Base-by-base conservation (phyloP, 2,113 vertebrate species). In the Prolemur simus region DNA sequence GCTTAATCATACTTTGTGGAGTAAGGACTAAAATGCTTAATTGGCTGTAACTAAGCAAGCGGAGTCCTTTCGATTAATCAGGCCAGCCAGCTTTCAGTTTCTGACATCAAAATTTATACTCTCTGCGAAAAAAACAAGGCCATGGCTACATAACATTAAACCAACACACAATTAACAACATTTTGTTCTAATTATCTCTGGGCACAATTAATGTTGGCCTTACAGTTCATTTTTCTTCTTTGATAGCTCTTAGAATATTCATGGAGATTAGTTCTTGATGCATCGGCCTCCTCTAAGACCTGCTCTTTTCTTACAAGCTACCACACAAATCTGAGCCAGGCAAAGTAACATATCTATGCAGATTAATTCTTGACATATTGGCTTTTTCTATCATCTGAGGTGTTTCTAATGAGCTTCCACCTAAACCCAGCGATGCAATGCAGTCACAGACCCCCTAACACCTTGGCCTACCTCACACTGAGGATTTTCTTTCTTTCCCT, bases 101-200 rank as follows among this genome's bases (percentile, higher is more conserved):
- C 93, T 98, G 97, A 97, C 97, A 98, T 95, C 52, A 96, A 92
- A 98, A 98, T 97, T 98, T 97, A 96, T 96, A 95, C 29, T 80
- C 80, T 47, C 54, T 18, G 77, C 97, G 89, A 92, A 98, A 93
- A 89, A 97, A 96, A 78, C 95, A 95, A 98, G 90, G 49, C 68
- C 64, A 74, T 42, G 18, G 95, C 88, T 92, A 97, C 60, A 77
- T 89, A 96, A 94, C 96, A 91, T 96, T 98, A 98, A 98, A 98
- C 97, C 96, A 98, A 98, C 96, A 98, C 84, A 97, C 89, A 98
- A 98, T 98, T 98, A 99, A 97, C 96, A 98, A 97, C 91, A 89
- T 89, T 98, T 98, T 97, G 87, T 96, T 98, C 97, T 98, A 98
- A 99, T 99, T 98, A 98, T 96, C 97, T 93, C 95, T 96, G 88